Conservation (phyloP, 2,888 invertebrate species). For the Caradrina kadenii region DNA sequence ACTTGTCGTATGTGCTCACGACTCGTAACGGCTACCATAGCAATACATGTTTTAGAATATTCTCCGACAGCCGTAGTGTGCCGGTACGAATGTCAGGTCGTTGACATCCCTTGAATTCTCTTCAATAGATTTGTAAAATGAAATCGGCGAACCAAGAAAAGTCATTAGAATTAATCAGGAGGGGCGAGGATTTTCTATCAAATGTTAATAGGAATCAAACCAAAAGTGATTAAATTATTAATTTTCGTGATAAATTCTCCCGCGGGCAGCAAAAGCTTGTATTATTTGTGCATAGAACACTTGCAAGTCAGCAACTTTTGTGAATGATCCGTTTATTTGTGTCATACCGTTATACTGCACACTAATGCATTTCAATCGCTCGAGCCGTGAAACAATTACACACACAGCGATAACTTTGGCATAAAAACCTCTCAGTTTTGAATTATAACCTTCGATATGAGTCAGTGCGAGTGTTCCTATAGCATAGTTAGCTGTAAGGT, state of each 20-base stretch:
- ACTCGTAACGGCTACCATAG: too few species aligned
- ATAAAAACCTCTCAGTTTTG: slow-evolving; percentile 2
- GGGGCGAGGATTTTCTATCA: slow-evolving; percentile 1
- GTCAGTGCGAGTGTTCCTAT: slow-evolving; percentile 42
- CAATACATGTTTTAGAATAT: slow-evolving; percentile 10
- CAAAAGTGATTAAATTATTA: slow-evolving; percentile 12
- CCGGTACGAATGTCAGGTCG: not conserved
- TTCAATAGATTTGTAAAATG: slow-evolving; percentile 12
- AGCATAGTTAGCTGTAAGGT: slow-evolving; percentile 45
- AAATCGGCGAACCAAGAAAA: slow-evolving; percentile 12
- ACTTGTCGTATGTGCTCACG: too few species aligned
- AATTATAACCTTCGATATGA: slow-evolving; percentile 23
- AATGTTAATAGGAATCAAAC: slow-evolving; percentile 17
- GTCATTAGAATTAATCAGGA: slow-evolving; percentile 24
- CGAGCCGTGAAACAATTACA: not conserved
- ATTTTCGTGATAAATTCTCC: not conserved
- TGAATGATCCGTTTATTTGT: slow-evolving; percentile 1
- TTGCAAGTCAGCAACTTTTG: not conserved
- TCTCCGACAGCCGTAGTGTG: slow-evolving; percentile 13
- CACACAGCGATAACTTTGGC: slow-evolving; percentile 14
- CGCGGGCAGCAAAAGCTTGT: too few species aligned
- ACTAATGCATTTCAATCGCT: slow-evolving; percentile 17
- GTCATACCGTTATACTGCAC: slow-evolving; percentile 17
- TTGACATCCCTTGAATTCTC: slow-evolving; percentile 17
- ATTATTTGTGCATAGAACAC: too few species aligned